Conservation (phyloP, 2,888 invertebrate genomes). For the Tortricodes alternella region DNA sequence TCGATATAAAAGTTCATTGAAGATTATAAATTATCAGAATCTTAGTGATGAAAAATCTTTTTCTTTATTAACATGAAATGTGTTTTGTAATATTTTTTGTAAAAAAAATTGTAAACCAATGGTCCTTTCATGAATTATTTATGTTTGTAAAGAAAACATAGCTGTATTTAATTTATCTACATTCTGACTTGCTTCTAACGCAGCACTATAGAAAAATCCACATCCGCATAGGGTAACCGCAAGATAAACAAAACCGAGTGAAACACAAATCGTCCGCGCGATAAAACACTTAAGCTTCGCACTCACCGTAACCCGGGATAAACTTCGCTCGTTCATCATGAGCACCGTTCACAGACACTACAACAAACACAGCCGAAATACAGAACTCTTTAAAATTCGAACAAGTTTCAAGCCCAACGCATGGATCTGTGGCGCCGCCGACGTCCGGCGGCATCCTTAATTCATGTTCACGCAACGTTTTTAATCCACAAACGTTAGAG, state of each 20-base stretch:
- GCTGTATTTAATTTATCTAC: too few relatives aligned
- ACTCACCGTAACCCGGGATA: constrained; percentile 64
- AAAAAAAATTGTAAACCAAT: too few relatives aligned
- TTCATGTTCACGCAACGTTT: constrained; percentile 56
- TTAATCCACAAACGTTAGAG: constrained; percentile 48
- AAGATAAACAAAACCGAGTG: constrained; percentile 22
- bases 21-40: too few relatives aligned
- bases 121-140: too few relatives aligned
- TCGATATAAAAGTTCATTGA: background rate
- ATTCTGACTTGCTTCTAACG: too few relatives aligned
- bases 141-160: too few relatives aligned
- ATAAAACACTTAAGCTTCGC: constrained; percentile 29
- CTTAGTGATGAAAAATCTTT: too few relatives aligned
- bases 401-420: constrained; percentile 38
- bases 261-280: constrained; percentile 25
- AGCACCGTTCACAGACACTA: constrained; percentile 62
- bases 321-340: constrained; percentile 62
- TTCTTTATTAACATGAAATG: too few relatives aligned
- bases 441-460: constrained; percentile 43
- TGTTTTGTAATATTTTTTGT: too few relatives aligned
- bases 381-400: constrained; percentile 40
- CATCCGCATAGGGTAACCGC: constrained; percentile 17
- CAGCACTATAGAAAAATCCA: background rate
- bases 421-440: constrained; percentile 32
- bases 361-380: constrained; percentile 39